Base-by-base conservation (phyloP, 2,888 invertebrate genomes). In the Mimachlamys varia region DNA sequence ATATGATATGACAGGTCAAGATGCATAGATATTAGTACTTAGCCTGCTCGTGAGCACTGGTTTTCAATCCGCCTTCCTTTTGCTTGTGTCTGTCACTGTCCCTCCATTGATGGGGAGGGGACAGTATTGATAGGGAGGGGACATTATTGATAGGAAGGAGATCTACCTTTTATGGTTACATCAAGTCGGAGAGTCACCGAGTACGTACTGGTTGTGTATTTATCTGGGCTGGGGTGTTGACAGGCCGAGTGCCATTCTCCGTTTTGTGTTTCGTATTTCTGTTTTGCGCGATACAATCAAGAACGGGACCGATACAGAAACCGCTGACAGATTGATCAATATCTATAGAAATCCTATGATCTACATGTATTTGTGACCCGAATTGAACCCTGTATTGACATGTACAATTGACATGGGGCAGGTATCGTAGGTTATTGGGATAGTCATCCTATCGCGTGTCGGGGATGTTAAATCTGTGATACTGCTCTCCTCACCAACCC, bases 341-440 rank as follows among this genome's bases (percentile, higher is more conserved):
- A 76, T 76, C 76, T 76, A 76, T 76, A 27, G 76, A 76, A 76
- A 76, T 76, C 76, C 27, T 76, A 76, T 27, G 76, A 76, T 76
- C 76, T 76, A 76, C 76, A 76, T 76, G 76, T 76, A 33, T 33
- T 12, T 10, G 7, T 76, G 76, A 76, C 76, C 76, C 76, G 12
- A 33, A 19, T 27, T 76, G 76, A 76, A 76, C 76, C 76, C 76
- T 33, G 7, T 76, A 76, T 76, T 76, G 76, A 76, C 76, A 76
- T 76, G 76, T 76, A 76, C 33, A 76, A 76, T 76, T 33, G 76
- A 76, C 76, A 76, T 12, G 0, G 33, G 76, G 33, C 33, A 22
- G 76, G 76, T 76, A 33, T 33, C 33, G 22, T 76, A 76, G 0
- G 62, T 33, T 58, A 58, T 58, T 22, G 19, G 58, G 58, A 19